Conservation (phyloP, 2,888 invertebrate genomes). For the Prosapia bicincta region DNA sequence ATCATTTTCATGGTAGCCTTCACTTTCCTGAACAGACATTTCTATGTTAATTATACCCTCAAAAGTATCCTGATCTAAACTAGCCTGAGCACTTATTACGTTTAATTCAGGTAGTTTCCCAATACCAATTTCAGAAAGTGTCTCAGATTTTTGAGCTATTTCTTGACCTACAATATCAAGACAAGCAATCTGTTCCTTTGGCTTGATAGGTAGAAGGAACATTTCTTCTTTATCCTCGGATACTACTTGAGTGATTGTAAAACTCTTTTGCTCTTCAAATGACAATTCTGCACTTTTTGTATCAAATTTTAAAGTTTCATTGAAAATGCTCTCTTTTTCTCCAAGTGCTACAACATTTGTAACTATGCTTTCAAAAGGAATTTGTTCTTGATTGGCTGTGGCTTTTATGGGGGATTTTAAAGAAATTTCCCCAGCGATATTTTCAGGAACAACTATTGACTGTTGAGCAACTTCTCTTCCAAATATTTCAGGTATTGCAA, state of each 20-base stretch:
- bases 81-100: conserved; percentile 33
- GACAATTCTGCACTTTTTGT: conserved; percentile 42
- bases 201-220: conserved; percentile 31
- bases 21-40: conserved; percentile 40
- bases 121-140: conserved; percentile 27
- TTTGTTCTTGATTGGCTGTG: conserved; percentile 46
- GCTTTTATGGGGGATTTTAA: conserved; percentile 38
- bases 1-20: conserved; percentile 37
- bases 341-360: conserved; percentile 50
- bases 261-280: conserved; percentile 44
- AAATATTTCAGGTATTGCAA: conserved; percentile 43
- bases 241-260: conserved; percentile 45
- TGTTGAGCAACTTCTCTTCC: conserved; percentile 51
- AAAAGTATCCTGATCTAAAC: conserved; percentile 37
- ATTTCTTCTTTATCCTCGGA: conserved; percentile 41
- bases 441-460: conserved; percentile 48
- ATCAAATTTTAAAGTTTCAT: conserved; percentile 41
- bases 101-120: conserved; percentile 33
- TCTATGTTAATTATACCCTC: conserved; percentile 40
- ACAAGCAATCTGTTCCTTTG: conserved; percentile 32
- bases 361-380: conserved; percentile 53
- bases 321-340: conserved; percentile 47
- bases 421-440: conserved; percentile 42
- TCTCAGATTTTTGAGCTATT: conserved; percentile 39
- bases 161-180: conserved; percentile 43